A percentile compares a stretch with the other conserved stretches of the same genome.
Conservation (phyloP, 2,797 vertebrate species). For the Alauda arvensis region DNA sequence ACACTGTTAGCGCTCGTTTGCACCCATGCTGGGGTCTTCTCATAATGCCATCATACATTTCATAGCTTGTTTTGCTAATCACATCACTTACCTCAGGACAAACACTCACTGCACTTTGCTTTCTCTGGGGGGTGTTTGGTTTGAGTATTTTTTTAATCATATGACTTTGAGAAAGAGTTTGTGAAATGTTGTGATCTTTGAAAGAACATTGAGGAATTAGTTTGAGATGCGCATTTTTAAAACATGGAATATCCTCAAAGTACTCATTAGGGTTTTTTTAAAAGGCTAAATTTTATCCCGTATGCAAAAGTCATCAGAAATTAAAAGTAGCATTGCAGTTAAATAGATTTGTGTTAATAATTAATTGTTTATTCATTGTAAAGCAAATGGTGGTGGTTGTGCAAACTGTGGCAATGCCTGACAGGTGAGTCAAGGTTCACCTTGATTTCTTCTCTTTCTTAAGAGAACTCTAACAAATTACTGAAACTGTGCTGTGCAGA, state of each 20-base stretch:
- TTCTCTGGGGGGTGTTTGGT: neutral
- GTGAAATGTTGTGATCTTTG: neutral
- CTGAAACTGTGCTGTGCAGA: neutral
- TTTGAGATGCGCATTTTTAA: neutral
- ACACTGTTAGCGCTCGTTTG: neutral
- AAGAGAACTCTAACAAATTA: neutral
- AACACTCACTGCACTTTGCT: neutral
- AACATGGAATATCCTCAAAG: neutral
- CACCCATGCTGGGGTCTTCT: neutral
- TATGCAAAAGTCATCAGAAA: neutral
- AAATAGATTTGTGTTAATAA: neutral
- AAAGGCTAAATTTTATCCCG: neutral
- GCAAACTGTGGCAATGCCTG: neutral
- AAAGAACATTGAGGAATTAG: neutral
- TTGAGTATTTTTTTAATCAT: neutral
- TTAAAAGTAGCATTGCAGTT: neutral
- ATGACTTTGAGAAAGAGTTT: neutral
- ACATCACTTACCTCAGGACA: neutral
- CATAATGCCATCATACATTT: neutral
- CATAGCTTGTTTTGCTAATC: neutral
- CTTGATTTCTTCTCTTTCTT: neutral
- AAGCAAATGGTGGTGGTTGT: neutral
- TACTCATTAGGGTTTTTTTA: neutral
- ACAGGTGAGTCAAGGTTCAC: neutral
- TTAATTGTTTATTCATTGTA: neutral